Evolutionary conservation across 2,888 invertebrate genomes (phyloP).

Genomic region (Pandemis cinnamomeana): DNA sequence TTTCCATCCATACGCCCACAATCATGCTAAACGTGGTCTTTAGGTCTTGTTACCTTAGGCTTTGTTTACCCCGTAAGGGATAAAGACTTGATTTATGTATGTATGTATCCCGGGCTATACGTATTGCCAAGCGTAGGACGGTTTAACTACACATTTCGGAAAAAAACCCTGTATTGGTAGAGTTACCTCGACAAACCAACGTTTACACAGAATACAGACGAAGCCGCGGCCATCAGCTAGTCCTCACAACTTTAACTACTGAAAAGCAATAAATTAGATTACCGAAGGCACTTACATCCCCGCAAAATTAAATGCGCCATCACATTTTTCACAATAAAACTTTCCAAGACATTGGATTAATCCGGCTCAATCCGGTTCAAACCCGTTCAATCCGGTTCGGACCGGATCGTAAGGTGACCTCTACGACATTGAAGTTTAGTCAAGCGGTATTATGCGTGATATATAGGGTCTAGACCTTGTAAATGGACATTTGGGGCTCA

Average conservation of each 20-base stretch:
- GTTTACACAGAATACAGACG: not conserved
- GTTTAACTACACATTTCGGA: too few relatives aligned
- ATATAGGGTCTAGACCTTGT: conserved; percentile 4
- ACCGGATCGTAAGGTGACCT: conserved; percentile 25
- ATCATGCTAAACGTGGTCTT: too few relatives aligned
- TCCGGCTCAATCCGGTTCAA: not conserved
- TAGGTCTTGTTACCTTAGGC: too few relatives aligned
- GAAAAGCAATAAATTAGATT: conserved; percentile 9
- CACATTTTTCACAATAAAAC: conserved; percentile 13
- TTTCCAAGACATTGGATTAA: conserved; percentile 20
- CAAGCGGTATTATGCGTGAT: conserved; percentile 1
- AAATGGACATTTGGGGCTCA: not conserved
- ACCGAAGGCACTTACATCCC: not conserved
- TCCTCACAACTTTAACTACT: not conserved
- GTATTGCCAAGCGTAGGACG: too few relatives aligned
- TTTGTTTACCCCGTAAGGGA: too few relatives aligned
- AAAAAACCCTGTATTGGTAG: too few relatives aligned
- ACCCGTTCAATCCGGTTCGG: conserved; percentile 1
- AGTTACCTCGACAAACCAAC: not conserved
- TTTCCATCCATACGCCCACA: too few relatives aligned
- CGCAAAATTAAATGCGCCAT: conserved; percentile 11
- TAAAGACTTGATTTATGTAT: too few relatives aligned
- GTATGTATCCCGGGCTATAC: too few relatives aligned
- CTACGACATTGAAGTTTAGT: conserved; percentile 12
- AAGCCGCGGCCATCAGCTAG: not conserved